A percentile compares a stretch with the other conserved stretches of the same genome.
These are phyloP conservation scores for Ctenosaura bakeri DNA, from an alignment of 2,797 vertebrate genomes.

Conservation along the genomic window DNA sequence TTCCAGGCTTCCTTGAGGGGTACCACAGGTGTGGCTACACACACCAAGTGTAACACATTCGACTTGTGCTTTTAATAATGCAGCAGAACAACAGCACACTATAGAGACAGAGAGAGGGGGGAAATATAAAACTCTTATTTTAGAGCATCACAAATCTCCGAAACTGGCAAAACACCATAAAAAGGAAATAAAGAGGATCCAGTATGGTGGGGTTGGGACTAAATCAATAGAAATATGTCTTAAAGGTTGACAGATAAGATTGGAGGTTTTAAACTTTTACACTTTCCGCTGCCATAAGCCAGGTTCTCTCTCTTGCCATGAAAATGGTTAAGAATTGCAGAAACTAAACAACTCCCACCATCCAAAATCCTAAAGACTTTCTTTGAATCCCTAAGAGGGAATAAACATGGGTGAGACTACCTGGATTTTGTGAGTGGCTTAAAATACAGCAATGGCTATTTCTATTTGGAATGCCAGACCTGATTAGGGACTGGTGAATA, in stretches of 20 bases:
- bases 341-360: background rate
- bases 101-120: background rate
- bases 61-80: conserved; percentile 40
- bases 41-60: background rate
- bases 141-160: conserved; percentile 3
- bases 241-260: conserved; percentile 18
- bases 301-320: conserved; percentile 26
- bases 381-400: background rate
- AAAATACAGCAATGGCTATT: background rate
- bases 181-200: background rate
- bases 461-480: background rate
- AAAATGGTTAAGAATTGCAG: conserved; percentile 3
- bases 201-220: background rate
- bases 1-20: background rate
- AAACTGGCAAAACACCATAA: conserved; percentile 24
- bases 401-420: background rate
- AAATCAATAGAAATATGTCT: conserved; percentile 29
- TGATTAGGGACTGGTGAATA: no score
- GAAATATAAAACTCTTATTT: conserved; percentile 32
- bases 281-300: background rate
- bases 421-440: background rate
- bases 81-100: background rate
- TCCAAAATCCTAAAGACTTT: background rate
- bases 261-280: conserved; percentile 36
- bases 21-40: background rate